Percentiles rank a stretch among this genome's conserved stretches.
These are phyloP conservation scores for Gallinago nigripennis DNA, from an alignment of 2,797 vertebrate genomes.

Conservation along the genomic window DNA sequence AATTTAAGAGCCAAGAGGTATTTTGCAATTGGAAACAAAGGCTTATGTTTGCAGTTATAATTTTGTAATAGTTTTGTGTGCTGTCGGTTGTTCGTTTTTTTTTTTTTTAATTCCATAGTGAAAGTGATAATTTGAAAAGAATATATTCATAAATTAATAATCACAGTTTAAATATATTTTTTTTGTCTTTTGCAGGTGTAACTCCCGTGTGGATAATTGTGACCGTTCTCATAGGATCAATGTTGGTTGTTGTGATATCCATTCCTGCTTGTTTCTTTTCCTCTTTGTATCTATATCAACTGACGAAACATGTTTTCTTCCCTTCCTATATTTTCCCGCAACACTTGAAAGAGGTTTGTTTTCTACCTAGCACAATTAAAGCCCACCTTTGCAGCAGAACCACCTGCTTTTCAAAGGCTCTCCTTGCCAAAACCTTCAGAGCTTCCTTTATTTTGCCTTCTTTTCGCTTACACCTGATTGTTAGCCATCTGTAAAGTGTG, in stretches of 20 bases:
- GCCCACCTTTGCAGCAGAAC: neutral
- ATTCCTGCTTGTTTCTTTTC: slow-evolving; percentile 13
- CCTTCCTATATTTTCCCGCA: slow-evolving; percentile 71
- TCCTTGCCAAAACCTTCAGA: neutral
- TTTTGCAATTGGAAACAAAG: neutral
- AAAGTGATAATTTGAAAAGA: neutral
- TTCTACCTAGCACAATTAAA: neutral
- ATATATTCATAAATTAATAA: neutral
- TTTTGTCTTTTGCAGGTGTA: slow-evolving; percentile 33
- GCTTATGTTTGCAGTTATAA: neutral
- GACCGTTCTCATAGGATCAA: neutral
- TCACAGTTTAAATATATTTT: neutral
- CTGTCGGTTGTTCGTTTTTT: neutral
- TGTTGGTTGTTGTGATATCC: neutral
- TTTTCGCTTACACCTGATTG: neutral
- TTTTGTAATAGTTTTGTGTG: neutral
- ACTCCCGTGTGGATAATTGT: slow-evolving; percentile 55
- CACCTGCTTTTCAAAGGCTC: neutral
- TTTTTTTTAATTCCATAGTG: neutral
- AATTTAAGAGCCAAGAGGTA: neutral
- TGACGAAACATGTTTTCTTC: slow-evolving; percentile 48
- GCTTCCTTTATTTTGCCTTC: neutral
- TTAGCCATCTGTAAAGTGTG: neutral
- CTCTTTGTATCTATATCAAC: slow-evolving; percentile 45
- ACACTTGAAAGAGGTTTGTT: slow-evolving; percentile 81